Evolutionary conservation across 2,888 invertebrate genomes (phyloP).

Genomic region (Pristionchus fissidentatus): DNA sequence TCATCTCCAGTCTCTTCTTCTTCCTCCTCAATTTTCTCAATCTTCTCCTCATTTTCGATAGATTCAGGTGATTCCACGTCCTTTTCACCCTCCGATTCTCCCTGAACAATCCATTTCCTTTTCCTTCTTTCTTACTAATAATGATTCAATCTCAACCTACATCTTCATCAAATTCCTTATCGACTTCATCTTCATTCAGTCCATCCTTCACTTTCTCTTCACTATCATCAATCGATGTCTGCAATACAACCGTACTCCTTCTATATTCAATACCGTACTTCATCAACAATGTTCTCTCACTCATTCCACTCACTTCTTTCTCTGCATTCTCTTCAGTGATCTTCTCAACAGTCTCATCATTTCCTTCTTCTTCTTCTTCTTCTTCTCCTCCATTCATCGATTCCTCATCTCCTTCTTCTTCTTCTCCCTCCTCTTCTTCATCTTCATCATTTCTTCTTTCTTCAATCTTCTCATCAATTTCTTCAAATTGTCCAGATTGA

Average conservation of each 20-base stretch:
- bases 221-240: too few species aligned
- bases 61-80: not conserved
- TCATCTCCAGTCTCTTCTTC: constrained; percentile 7
- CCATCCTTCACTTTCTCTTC: not conserved
- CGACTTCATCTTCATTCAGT: not conserved
- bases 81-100: not conserved
- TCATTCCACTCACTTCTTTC: not conserved
- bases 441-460: not conserved
- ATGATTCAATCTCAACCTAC: not conserved
- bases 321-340: not conserved
- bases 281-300: too few species aligned
- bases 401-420: not conserved
- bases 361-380: not conserved
- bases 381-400: not conserved
- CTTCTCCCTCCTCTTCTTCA: not conserved
- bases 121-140: not conserved
- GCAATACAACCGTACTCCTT: not conserved
- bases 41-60: not conserved
- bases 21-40: not conserved
- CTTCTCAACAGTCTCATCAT: not conserved
- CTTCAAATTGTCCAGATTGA: too few species aligned
- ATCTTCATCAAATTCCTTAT: not conserved
- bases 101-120: not conserved
- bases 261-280: too few species aligned
- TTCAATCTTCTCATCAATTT: not conserved